A percentile compares a stretch with the other conserved stretches of the same genome.
Conservation (phyloP, 2,888 invertebrate species). For the Folsomia manolachei region DNA sequence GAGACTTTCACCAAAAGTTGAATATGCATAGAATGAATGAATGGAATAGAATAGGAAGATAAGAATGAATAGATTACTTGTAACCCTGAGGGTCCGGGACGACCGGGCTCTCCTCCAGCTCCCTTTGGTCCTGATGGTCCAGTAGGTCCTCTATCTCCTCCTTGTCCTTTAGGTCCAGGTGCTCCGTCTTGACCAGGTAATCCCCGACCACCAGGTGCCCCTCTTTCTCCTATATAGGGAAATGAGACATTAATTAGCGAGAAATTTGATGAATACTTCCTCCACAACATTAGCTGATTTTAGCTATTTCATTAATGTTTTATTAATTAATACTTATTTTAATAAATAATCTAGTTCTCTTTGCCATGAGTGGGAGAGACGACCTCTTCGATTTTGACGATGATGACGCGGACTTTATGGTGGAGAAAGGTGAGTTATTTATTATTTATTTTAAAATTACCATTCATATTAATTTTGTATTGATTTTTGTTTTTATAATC, state of each 20-base stretch:
- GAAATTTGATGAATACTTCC: too few relatives aligned
- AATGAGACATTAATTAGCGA: too few relatives aligned
- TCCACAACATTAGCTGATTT: too few relatives aligned
- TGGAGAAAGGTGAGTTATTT: neutral
- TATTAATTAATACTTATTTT: neutral
- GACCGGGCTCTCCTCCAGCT: slow-evolving; percentile 62
- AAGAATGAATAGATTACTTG: too few relatives aligned
- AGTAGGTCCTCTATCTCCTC: slow-evolving; percentile 60
- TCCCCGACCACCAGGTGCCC: slow-evolving; percentile 63
- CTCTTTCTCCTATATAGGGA: slow-evolving; percentile 70
- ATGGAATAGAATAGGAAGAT: too few relatives aligned
- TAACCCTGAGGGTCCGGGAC: slow-evolving; percentile 61
- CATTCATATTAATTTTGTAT: too few relatives aligned
- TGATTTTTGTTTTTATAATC: too few relatives aligned
- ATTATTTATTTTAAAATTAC: neutral
- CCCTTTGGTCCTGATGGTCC: slow-evolving; percentile 62
- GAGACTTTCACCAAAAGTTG: neutral
- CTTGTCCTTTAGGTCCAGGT: slow-evolving; percentile 70
- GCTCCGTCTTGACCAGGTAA: slow-evolving; percentile 75
- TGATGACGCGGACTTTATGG: too few relatives aligned
- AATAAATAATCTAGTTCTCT: neutral
- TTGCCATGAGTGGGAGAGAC: neutral
- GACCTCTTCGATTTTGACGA: neutral
- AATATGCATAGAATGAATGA: neutral
- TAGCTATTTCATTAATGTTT: neutral